Conservation (phyloP, 2,113 vertebrate genomes). For the Hystrix brachyura region DNA sequence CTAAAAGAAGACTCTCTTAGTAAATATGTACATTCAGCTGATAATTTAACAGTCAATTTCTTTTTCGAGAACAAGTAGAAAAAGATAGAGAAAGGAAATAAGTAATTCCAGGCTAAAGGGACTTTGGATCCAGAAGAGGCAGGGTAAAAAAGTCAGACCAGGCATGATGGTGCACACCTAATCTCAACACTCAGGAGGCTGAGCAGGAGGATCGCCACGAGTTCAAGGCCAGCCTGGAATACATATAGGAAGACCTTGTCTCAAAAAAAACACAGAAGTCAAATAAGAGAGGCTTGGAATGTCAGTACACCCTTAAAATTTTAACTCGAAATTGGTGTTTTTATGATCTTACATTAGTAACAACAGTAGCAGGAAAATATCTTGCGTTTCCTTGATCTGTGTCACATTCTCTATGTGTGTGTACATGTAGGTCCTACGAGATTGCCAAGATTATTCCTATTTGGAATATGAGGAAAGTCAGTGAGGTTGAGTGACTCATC, state of each 20-base stretch:
- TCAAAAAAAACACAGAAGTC: neutral
- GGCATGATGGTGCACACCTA: neutral
- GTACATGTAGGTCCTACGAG: neutral
- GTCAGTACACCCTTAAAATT: neutral
- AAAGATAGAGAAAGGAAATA: neutral
- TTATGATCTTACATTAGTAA: conserved; percentile 14
- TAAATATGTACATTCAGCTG: neutral
- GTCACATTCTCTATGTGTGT: neutral
- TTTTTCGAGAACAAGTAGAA: conserved; percentile 38
- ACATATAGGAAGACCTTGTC: neutral
- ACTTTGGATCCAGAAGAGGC: neutral
- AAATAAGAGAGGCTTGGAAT: neutral
- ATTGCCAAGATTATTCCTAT: neutral
- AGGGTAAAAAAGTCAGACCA: neutral
- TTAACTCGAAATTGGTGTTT: neutral
- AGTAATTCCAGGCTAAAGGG: neutral
- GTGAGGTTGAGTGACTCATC: neutral
- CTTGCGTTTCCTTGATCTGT: neutral
- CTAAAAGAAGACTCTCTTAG: conserved; percentile 19
- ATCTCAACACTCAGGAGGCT: neutral
- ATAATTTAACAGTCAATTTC: neutral
- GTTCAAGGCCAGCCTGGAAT: neutral
- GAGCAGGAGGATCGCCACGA: neutral
- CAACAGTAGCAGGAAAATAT: neutral
- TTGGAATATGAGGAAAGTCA: neutral